Conservation (phyloP, 2,888 invertebrate species). For the Pristionchus maxplancki region DNA sequence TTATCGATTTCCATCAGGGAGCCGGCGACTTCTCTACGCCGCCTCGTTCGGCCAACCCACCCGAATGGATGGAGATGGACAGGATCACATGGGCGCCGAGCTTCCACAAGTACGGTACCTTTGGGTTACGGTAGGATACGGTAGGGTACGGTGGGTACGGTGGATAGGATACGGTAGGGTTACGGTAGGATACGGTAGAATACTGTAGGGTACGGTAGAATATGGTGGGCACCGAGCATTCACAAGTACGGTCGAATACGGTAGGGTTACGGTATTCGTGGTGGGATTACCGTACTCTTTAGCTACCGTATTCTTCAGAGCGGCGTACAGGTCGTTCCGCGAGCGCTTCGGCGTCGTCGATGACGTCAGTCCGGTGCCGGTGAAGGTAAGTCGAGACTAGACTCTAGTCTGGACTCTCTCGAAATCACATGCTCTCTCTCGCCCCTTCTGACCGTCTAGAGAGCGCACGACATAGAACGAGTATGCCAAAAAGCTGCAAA, state of each 20-base stretch:
- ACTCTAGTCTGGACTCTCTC: not conserved
- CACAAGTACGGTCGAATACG: not conserved
- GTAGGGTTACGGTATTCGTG: not conserved
- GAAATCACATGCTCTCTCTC: not conserved
- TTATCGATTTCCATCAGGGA: not conserved
- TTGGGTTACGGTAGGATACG: not conserved
- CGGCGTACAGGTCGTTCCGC: not conserved
- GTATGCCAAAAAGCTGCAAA: not conserved
- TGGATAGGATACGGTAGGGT: not conserved
- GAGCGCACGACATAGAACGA: not conserved
- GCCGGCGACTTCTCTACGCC: constrained; percentile 9
- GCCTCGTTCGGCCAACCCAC: not conserved
- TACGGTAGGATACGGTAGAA: not conserved
- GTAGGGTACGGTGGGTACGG: not conserved
- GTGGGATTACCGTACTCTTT: not conserved
- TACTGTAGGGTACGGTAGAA: not conserved
- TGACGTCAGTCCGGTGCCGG: not conserved
- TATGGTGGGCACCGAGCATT: too few species aligned
- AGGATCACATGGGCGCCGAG: constrained; percentile 5
- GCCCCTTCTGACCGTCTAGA: not conserved
- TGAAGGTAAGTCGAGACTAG: constrained; percentile 9
- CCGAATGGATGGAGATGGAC: not conserved
- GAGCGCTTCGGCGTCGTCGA: not conserved
- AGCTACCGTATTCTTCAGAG: not conserved
- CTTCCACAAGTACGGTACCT: not conserved